phyloP scores from a whole-genome alignment of 2,113 vertebrate species.

The Equus quagga region DNA sequence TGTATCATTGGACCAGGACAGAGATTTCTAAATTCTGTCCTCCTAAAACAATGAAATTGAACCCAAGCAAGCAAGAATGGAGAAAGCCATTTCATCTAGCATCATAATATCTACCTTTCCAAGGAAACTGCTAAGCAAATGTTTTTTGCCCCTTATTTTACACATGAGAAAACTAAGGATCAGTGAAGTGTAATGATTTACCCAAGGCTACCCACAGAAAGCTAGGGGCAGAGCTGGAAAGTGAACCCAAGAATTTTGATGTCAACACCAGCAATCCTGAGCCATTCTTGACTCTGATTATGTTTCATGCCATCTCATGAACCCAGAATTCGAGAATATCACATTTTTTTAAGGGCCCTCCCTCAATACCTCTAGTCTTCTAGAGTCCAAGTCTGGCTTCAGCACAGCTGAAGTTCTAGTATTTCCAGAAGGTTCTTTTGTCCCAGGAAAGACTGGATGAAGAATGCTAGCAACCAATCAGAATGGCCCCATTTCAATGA shows the following conservation, averaged over 20 bases:
- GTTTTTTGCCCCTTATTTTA: slow-evolving; percentile 23
- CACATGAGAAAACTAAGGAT: not conserved
- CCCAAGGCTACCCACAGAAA: not conserved
- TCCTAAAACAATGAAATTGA: not conserved
- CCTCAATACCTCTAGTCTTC: not conserved
- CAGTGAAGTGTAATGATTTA: not conserved
- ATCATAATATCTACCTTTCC: not conserved
- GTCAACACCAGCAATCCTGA: not conserved
- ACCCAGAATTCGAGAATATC: not conserved
- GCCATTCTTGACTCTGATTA: not conserved
- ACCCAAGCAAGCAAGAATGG: not conserved
- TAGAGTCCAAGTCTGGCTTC: slow-evolving; percentile 3
- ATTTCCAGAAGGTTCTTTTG: not conserved
- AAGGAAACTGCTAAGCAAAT: not conserved
- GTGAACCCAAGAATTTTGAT: not conserved
- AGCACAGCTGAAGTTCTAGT: not conserved
- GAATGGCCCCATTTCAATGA: not conserved
- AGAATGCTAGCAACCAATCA: not conserved
- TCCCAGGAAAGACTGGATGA: not conserved
- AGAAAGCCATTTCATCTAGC: slow-evolving; percentile 31
- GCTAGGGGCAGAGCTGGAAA: not conserved
- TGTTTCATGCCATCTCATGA: not conserved
- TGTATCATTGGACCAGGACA: not conserved
- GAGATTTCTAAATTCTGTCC: slow-evolving; percentile 20
- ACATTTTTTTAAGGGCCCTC: not conserved